phyloP scores from a whole-genome alignment of 2,797 vertebrate genomes.

The Pipistrellus pygmaeus region DNA sequence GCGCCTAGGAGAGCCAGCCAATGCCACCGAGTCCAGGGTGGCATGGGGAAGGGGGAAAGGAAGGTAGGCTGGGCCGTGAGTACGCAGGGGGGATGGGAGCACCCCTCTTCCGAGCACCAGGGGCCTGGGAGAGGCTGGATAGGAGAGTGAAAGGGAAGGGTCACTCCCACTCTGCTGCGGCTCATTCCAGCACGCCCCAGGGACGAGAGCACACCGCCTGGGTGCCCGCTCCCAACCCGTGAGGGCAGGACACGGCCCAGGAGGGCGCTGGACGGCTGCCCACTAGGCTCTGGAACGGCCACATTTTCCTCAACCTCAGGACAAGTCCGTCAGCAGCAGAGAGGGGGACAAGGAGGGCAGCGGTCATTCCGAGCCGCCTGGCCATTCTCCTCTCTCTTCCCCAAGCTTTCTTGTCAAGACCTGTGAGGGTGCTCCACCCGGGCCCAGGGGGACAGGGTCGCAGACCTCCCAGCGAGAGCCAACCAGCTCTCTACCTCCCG shows the following conservation, averaged over 20 bases:
- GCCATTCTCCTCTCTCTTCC: background rate
- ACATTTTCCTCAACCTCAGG: background rate
- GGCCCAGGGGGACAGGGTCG: background rate
- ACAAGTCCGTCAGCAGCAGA: background rate
- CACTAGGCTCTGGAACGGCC: background rate
- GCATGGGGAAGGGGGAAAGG: too few species aligned
- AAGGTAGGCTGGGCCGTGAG: background rate
- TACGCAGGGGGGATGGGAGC: rapidly evolving
- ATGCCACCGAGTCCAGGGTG: rapidly evolving
- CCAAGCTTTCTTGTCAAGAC: background rate
- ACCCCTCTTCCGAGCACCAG: background rate
- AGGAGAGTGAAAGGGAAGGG: background rate
- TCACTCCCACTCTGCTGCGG: background rate
- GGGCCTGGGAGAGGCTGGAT: background rate
- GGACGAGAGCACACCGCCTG: background rate
- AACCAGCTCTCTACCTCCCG: background rate
- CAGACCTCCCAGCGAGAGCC: background rate
- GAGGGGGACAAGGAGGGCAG: rapidly evolving
- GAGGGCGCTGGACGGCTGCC: background rate
- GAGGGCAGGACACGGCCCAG: background rate
- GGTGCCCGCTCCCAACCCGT: too few species aligned
- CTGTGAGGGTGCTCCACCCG: background rate
- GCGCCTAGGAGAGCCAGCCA: background rate
- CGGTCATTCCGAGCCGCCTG: background rate
- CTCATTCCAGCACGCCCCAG: background rate